Conservation (phyloP, 2,797 vertebrate species). For the Lutjanus argentimaculatus region DNA sequence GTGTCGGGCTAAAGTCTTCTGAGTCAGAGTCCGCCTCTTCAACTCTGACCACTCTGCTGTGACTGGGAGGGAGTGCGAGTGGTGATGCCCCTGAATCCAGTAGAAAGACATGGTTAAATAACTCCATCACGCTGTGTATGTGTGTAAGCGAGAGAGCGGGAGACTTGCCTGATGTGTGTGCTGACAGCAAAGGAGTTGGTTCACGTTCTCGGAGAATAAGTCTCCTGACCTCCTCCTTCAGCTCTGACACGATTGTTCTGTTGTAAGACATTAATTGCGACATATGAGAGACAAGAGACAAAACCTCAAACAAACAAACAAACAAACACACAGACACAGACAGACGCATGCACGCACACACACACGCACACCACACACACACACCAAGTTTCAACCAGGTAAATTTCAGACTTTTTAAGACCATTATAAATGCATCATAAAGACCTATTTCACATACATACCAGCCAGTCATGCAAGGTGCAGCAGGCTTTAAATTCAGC, state of each 20-base stretch:
- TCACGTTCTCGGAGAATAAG: slow-evolving; percentile 71
- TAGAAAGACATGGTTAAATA: neutral
- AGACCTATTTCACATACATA: no score
- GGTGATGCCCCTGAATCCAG: slow-evolving; percentile 54
- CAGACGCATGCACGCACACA: neutral
- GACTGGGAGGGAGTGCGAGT: slow-evolving; percentile 16
- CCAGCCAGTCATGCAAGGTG: no score
- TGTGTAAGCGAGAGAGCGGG: neutral
- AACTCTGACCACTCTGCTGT: slow-evolving; percentile 33
- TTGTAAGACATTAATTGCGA: slow-evolving; percentile 25
- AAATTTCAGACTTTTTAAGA: no score
- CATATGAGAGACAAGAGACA: slow-evolving; percentile 7
- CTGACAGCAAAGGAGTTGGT: slow-evolving; percentile 51
- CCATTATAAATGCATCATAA: no score
- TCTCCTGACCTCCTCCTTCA: slow-evolving; percentile 85
- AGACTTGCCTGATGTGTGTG: slow-evolving; percentile 67
- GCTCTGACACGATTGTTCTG: slow-evolving; percentile 81
- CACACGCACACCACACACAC: no score
- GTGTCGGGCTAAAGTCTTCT: slow-evolving; percentile 84
- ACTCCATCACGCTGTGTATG: neutral
- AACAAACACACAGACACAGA: neutral
- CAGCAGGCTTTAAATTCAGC: no score
- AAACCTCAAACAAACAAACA: neutral
- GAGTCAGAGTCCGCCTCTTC: slow-evolving; percentile 77
- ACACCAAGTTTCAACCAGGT: no score